Conservation (phyloP, 2,888 invertebrate genomes). For the Frankliniella intonsa region DNA sequence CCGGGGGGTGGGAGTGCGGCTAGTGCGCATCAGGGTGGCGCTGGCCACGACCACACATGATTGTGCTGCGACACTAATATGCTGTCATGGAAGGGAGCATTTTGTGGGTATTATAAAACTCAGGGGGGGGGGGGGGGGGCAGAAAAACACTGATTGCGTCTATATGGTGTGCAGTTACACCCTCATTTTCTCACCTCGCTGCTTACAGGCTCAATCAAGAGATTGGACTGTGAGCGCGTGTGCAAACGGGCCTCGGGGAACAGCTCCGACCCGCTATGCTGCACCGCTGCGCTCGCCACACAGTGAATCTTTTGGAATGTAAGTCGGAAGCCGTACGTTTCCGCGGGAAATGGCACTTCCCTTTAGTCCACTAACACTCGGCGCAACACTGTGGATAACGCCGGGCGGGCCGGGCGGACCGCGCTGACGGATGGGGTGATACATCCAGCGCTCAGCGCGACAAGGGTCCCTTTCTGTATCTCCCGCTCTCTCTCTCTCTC, state of each 20-base stretch:
- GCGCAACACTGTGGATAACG: neutral
- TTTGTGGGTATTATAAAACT: too few relatives aligned
- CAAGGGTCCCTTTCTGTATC: neutral
- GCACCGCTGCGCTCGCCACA: neutral
- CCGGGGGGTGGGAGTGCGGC: neutral
- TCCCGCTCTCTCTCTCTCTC: neutral
- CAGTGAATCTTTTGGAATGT: neutral
- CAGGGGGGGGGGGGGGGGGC: too few relatives aligned
- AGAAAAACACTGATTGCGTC: too few relatives aligned
- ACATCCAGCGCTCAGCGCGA: neutral
- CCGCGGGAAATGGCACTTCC: neutral
- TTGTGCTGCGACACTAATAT: too few relatives aligned
- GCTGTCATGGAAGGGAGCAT: too few relatives aligned
- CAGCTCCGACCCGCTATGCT: neutral
- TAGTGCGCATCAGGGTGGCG: neutral
- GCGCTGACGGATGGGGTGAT: neutral
- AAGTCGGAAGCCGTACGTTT: constrained; percentile 13
- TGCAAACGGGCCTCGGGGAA: neutral
- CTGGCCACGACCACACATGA: neutral
- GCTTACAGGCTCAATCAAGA: too few relatives aligned
- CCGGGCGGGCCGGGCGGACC: neutral
- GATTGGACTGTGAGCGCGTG: too few relatives aligned
- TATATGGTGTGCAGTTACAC: too few relatives aligned
- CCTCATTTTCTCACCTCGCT: too few relatives aligned
- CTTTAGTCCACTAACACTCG: neutral